These are phyloP conservation scores for Theropithecus gelada DNA, from an alignment of 2,113 vertebrate species.

Conservation along the genomic window DNA sequence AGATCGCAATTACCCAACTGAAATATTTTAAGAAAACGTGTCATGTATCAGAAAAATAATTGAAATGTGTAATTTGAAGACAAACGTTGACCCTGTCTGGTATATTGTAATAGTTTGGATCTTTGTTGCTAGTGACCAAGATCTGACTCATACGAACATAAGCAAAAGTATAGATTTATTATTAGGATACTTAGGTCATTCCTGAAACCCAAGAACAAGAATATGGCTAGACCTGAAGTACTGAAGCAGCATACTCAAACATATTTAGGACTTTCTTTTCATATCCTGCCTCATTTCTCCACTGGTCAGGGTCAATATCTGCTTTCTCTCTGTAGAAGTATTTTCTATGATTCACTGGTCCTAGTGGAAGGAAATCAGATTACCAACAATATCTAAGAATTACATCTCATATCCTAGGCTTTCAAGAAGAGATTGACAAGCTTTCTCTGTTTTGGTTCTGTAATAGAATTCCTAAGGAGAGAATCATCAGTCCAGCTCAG, in stretches of 20 bases:
- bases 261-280: not conserved
- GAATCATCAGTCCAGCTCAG: not conserved
- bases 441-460: not conserved
- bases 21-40: constrained; percentile 73
- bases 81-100: constrained; percentile 51
- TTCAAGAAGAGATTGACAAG: not conserved
- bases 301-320: not conserved
- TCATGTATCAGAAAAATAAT: constrained; percentile 68
- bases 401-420: not conserved
- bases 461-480: not conserved
- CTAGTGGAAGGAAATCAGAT: not conserved
- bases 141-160: not conserved
- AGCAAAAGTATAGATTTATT: not conserved
- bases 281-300: not conserved
- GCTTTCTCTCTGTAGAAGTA: not conserved
- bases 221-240: not conserved
- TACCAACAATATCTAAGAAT: not conserved
- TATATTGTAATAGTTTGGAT: constrained; percentile 1
- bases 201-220: not conserved
- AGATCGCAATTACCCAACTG: constrained; percentile 73
- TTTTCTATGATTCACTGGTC: not conserved
- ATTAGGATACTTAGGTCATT: not conserved
- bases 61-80: constrained; percentile 60
- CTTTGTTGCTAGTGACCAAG: not conserved
- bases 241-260: not conserved